Evolutionary conservation across 2,797 vertebrate species (phyloP).

Genomic region (Dendrocincla tyrannina): DNA sequence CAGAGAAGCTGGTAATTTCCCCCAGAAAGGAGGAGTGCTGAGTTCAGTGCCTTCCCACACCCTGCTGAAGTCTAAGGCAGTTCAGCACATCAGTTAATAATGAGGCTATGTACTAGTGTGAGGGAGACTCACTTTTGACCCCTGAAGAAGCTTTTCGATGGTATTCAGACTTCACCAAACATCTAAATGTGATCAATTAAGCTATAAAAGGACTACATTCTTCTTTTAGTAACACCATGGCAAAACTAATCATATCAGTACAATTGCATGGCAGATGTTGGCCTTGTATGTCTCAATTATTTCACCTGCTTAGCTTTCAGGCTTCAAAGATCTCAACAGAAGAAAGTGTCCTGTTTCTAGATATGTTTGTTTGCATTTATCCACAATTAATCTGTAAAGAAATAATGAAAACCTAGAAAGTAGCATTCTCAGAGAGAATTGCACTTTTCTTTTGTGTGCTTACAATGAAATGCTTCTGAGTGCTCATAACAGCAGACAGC

Average conservation of each 20-base stretch:
- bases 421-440: conserved; percentile 7
- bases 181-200: conserved; percentile 35
- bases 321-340: background rate
- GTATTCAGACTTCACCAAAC: conserved; percentile 1
- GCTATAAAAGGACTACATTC: background rate
- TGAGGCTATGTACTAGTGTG: background rate
- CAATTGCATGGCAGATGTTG: conserved; percentile 16
- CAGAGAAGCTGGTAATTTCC: background rate
- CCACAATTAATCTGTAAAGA: conserved; percentile 4
- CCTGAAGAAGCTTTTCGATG: background rate
- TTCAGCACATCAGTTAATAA: background rate
- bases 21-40: background rate
- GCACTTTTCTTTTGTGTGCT: background rate
- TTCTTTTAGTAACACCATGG: conserved; percentile 16
- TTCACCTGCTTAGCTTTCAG: conserved; percentile 36
- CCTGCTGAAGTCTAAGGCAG: background rate
- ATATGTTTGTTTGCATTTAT: background rate
- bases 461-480: conserved; percentile 55
- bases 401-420: conserved; percentile 31
- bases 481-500: conserved; percentile 34
- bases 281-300: conserved; percentile 44
- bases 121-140: background rate
- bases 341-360: conserved; percentile 12
- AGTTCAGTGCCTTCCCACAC: background rate
- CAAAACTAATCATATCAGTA: conserved; percentile 39